phyloP scores from a whole-genome alignment of 2,113 vertebrate genomes.

The Poeciliopsis turrubarensis region DNA sequence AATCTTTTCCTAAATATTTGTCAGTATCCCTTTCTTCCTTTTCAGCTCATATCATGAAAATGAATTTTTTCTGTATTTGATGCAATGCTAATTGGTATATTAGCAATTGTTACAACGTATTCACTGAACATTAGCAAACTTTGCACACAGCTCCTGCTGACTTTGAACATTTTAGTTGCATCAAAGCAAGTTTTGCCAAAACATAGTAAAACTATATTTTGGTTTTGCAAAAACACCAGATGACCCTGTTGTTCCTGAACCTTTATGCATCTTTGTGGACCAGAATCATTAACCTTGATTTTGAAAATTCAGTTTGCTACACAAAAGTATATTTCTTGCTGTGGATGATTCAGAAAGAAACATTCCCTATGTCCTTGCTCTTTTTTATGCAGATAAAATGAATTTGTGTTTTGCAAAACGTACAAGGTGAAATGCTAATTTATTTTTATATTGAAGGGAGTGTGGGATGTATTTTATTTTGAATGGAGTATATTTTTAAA shows the following conservation, averaged over 20 bases:
- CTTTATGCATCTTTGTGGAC: neutral
- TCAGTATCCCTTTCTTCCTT: too few species aligned
- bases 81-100: neutral
- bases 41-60: too few species aligned
- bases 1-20: too few species aligned
- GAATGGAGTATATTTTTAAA: too few species aligned
- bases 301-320: too few species aligned
- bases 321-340: neutral
- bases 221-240: neutral
- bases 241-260: neutral
- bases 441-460: neutral
- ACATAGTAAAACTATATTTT: neutral
- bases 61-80: neutral
- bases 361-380: neutral
- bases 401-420: neutral
- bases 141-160: neutral
- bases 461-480: neutral
- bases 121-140: neutral
- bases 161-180: neutral
- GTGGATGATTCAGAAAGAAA: neutral
- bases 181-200: neutral
- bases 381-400: neutral
- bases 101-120: neutral
- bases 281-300: neutral
- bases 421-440: neutral